Conservation (phyloP, 2,797 vertebrate species). For the Hypotaenidia okinawae region DNA sequence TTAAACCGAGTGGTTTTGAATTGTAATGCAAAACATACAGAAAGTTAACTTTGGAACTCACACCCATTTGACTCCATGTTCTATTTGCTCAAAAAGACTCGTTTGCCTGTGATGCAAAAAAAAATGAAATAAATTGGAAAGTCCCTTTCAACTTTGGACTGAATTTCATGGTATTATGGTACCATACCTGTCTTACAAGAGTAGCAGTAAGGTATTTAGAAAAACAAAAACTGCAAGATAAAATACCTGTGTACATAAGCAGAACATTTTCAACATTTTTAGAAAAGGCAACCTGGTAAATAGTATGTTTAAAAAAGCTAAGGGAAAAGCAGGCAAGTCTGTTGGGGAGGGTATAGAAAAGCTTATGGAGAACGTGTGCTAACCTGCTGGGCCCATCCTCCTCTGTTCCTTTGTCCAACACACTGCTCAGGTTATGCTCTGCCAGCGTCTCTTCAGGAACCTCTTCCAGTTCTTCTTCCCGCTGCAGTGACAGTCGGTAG, state of each 20-base stretch:
- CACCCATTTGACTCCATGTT: background rate
- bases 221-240: background rate
- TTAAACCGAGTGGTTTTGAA: background rate
- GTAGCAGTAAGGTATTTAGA: background rate
- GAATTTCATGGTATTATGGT: background rate
- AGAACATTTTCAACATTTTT: background rate
- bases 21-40: background rate
- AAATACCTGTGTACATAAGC: accelerated
- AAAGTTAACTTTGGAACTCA: background rate
- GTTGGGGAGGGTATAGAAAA: background rate
- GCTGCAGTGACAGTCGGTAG: constrained; percentile 90
- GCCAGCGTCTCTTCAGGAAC: constrained; percentile 96
- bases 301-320: accelerated
- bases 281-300: background rate
- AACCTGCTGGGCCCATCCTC: constrained; percentile 92
- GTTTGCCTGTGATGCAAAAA: background rate
- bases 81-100: background rate
- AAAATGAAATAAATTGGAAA: background rate
- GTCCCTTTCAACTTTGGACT: background rate
- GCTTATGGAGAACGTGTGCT: background rate
- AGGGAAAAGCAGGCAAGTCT: background rate
- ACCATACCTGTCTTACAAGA: background rate
- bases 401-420: constrained; percentile 89
- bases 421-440: constrained; percentile 95
- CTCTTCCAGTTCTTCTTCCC: constrained; percentile 90